A percentile compares a stretch with the other conserved stretches of the same genome.
Evolutionary conservation across 2,888 invertebrate genomes (phyloP).

Genomic region (Zygaena filipendulae): DNA sequence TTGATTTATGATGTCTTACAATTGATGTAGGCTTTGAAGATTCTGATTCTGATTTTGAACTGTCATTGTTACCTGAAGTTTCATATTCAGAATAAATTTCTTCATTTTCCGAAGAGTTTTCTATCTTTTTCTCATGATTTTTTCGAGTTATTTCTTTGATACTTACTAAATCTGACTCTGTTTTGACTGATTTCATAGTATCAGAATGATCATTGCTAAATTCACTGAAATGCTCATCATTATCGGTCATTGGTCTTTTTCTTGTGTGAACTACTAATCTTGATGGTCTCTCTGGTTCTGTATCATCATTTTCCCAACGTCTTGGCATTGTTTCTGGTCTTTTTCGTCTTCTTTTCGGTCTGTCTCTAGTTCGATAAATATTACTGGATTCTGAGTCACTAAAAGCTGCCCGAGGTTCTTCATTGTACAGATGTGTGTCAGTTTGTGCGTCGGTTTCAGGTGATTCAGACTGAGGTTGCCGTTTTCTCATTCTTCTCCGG

Average conservation of each 20-base stretch:
- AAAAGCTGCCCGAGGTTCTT: conserved; percentile 27
- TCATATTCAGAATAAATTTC: too few relatives aligned
- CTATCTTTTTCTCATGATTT: conserved; percentile 1
- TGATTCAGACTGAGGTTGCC: too few relatives aligned
- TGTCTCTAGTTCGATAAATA: conserved; percentile 25
- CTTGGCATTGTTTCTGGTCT: conserved; percentile 33
- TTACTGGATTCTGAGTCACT: conserved; percentile 34
- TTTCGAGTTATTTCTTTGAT: background rate
- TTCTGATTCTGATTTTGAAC: too few relatives aligned
- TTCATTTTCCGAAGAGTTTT: too few relatives aligned
- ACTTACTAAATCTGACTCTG: background rate
- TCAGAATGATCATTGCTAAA: conserved; percentile 2
- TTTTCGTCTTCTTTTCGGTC: conserved; percentile 36
- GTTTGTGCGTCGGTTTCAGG: too few relatives aligned
- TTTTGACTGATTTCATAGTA: conserved; percentile 1
- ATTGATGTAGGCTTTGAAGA: too few relatives aligned
- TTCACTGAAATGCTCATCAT: conserved; percentile 4
- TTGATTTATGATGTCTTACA: too few relatives aligned
- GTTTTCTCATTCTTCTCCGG: conserved; percentile 62
- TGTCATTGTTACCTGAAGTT: too few relatives aligned
- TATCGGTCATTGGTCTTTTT: conserved; percentile 3
- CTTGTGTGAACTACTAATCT: conserved; percentile 3
- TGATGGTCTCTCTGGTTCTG: conserved; percentile 13
- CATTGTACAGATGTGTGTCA: too few relatives aligned
- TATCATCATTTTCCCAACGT: conserved; percentile 41